A percentile compares a stretch with the other conserved stretches of the same genome.
Conservation (phyloP, 2,888 invertebrate genomes). For the Lymantria monacha region DNA sequence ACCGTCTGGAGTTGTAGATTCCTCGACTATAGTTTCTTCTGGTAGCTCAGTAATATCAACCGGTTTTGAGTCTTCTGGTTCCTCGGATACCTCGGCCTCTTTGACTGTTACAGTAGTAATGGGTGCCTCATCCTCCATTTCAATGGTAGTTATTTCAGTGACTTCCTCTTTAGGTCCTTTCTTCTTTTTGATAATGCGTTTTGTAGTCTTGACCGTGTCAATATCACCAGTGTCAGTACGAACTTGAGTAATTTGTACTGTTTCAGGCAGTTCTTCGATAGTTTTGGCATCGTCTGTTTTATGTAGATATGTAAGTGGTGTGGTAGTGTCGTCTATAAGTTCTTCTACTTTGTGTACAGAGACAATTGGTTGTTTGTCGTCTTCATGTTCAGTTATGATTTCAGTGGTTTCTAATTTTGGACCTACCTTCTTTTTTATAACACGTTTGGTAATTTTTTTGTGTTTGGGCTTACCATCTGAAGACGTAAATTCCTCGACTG, state of each 20-base stretch:
- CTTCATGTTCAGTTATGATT: conserved; percentile 44
- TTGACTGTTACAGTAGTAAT: conserved; percentile 13
- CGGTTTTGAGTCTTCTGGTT: conserved; percentile 13
- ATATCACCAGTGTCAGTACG: conserved; percentile 41
- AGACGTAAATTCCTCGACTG: conserved; percentile 38
- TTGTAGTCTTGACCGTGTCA: conserved; percentile 26
- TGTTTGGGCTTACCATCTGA: conserved; percentile 45
- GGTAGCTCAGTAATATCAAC: background rate
- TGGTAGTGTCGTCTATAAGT: conserved; percentile 3
- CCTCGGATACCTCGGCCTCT: conserved; percentile 8
- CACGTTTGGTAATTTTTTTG: conserved; percentile 41
- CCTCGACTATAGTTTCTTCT: background rate
- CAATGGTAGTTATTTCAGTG: conserved; percentile 31
- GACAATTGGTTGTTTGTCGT: conserved; percentile 31
- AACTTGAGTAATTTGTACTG: conserved; percentile 22
- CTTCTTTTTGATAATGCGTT: conserved; percentile 42
- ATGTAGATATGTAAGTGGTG: background rate
- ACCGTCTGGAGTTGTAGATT: background rate
- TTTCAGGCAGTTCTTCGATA: conserved; percentile 25
- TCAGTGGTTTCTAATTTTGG: conserved; percentile 36
- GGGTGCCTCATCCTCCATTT: conserved; percentile 19
- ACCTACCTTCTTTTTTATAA: conserved; percentile 38
- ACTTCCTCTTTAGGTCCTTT: conserved; percentile 22
- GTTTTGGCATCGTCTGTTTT: background rate
- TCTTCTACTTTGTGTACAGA: conserved; percentile 7